phyloP scores from a whole-genome alignment of 2,797 vertebrate species.

The Typhlichthys subterraneus region DNA sequence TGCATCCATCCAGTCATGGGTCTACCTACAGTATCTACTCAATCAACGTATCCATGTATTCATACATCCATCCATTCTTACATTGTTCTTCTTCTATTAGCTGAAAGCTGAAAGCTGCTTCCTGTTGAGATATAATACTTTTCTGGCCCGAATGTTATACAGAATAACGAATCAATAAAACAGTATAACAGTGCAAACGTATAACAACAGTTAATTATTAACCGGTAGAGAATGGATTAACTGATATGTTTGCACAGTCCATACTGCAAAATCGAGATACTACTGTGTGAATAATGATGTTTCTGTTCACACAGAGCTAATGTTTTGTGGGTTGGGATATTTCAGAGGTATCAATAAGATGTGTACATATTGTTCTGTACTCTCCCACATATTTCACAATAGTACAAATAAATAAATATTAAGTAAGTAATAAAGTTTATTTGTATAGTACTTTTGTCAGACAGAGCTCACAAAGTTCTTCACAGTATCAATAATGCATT shows the following conservation, averaged over 20 bases:
- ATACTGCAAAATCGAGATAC: background rate
- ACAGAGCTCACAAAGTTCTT: too few species aligned
- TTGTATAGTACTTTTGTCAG: too few species aligned
- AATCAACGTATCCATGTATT: background rate
- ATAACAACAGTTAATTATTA: slow-evolving; percentile 9
- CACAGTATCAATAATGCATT: too few species aligned
- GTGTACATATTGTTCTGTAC: background rate
- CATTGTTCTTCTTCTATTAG: too few species aligned
- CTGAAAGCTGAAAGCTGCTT: too few species aligned
- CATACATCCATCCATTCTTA: background rate
- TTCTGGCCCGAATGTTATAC: too few species aligned
- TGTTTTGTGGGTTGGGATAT: background rate
- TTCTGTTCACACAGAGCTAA: slow-evolving; percentile 25
- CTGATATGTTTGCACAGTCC: slow-evolving; percentile 8
- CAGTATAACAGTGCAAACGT: background rate
- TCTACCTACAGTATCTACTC: slow-evolving; percentile 3
- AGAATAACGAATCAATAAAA: background rate
- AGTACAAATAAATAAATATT: too few species aligned
- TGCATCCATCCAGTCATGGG: background rate
- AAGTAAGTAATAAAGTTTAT: too few species aligned
- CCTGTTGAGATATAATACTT: background rate
- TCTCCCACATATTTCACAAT: too few species aligned
- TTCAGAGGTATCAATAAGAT: background rate
- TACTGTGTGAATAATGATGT: slow-evolving; percentile 1
- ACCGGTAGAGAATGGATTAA: background rate